Evolutionary conservation across 2,888 invertebrate genomes (phyloP).

Genomic region (Muschampia plurimacula): DNA sequence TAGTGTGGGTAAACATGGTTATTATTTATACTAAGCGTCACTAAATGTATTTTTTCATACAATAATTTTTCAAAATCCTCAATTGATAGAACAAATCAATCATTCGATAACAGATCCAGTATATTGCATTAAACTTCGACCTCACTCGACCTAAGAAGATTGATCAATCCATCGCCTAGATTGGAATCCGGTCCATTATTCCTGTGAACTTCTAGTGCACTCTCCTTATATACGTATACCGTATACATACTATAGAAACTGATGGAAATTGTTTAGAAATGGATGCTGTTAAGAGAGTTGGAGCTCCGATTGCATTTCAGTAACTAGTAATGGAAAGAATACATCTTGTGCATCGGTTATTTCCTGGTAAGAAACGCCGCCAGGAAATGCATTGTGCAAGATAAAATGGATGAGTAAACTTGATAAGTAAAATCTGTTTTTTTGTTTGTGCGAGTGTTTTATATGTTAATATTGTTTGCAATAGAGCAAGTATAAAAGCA

Average conservation of each 20-base stretch:
- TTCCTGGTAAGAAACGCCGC: neutral
- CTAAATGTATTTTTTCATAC: neutral
- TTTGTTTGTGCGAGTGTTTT: too few relatives aligned
- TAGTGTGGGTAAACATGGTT: too few relatives aligned
- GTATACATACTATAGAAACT: neutral
- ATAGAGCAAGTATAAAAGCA: too few relatives aligned
- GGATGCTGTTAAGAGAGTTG: neutral
- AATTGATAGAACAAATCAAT: neutral
- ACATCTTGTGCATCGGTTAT: constrained; percentile 9
- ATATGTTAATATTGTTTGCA: too few relatives aligned
- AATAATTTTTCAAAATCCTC: neutral
- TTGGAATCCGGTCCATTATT: constrained; percentile 28
- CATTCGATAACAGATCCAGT: neutral
- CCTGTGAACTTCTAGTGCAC: constrained; percentile 12
- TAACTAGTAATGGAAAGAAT: constrained; percentile 13
- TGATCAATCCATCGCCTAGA: constrained; percentile 23
- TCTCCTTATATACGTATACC: neutral
- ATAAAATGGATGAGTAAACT: neutral
- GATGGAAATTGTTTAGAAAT: constrained; percentile 15
- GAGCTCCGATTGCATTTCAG: constrained; percentile 23
- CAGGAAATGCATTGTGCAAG: neutral
- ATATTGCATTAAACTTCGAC: neutral
- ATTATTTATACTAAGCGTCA: too few relatives aligned
- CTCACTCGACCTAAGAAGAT: constrained; percentile 12
- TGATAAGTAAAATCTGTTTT: too few relatives aligned